These are phyloP conservation scores for Psammodynastes pulverulentus DNA, from an alignment of 2,113 vertebrate genomes.

Conservation along the genomic window DNA sequence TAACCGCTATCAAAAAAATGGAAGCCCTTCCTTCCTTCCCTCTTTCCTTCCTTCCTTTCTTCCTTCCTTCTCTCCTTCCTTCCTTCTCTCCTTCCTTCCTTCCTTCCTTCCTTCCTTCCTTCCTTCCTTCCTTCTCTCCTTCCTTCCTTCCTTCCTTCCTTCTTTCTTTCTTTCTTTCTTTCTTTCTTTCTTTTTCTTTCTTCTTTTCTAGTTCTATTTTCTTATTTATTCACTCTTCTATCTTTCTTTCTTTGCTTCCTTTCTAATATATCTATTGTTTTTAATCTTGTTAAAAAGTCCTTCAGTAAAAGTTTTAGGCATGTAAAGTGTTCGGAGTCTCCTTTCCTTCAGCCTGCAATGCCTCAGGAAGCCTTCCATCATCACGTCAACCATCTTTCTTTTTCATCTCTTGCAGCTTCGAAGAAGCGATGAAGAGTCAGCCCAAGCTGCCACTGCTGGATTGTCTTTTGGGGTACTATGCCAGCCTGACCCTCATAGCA, in stretches of 20 bases:
- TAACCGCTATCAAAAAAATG: background rate
- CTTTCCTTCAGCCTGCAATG: background rate
- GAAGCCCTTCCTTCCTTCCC: background rate
- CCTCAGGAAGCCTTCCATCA: background rate
- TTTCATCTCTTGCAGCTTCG: conserved; percentile 74
- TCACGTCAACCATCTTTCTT: background rate
- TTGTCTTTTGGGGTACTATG: conserved; percentile 60
- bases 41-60: background rate
- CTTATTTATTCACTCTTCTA: background rate
- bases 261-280: background rate
- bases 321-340: fast-evolving
- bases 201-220: background rate
- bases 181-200: background rate
- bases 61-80: too few relatives aligned
- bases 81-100: background rate
- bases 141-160: background rate
- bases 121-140: background rate
- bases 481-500: conserved; percentile 69
- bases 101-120: background rate
- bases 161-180: background rate
- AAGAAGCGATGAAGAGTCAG: conserved; percentile 83
- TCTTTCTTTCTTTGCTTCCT: background rate
- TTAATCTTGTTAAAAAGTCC: background rate
- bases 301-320: background rate
- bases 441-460: conserved; percentile 78